Evolutionary conservation across 2,797 vertebrate genomes (phyloP).

Genomic region (Tympanoctomys barrerae): DNA sequence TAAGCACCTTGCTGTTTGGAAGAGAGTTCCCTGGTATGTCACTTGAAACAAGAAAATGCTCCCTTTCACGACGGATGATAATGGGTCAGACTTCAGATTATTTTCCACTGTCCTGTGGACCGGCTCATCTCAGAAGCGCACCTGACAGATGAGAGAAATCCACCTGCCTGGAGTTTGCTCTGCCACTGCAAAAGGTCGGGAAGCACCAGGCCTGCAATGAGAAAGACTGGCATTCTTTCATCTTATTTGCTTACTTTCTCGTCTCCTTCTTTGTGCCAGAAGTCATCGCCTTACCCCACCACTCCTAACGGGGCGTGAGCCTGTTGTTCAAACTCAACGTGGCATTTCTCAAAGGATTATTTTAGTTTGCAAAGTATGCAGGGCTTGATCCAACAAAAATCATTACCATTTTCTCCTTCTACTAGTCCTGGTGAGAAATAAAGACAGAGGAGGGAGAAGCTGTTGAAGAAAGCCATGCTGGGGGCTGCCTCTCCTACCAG

Average conservation of each 20-base stretch:
- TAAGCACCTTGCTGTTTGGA: slow-evolving; percentile 82
- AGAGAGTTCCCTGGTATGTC: slow-evolving; percentile 77
- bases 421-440: not conserved
- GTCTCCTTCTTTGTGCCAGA: slow-evolving; percentile 52
- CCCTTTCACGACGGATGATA: slow-evolving; percentile 53
- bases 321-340: not conserved
- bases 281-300: not conserved
- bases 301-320: not conserved
- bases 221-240: not conserved
- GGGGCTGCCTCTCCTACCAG: not conserved
- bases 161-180: not conserved
- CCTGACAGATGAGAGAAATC: not conserved
- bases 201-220: not conserved
- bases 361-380: slow-evolving; percentile 48
- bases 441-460: not conserved
- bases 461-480: not conserved
- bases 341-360: slow-evolving; percentile 17
- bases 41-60: slow-evolving; percentile 75
- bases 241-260: not conserved
- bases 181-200: slow-evolving; percentile 16
- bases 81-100: slow-evolving; percentile 43
- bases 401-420: not conserved
- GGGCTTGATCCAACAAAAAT: slow-evolving; percentile 3
- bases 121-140: not conserved
- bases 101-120: slow-evolving; percentile 2